A percentile compares a stretch with the other conserved stretches of the same genome.
Evolutionary conservation across 1,140 invertebrate genomes (phyloP).

Genomic region (Drosophila equinoxialis): DNA sequence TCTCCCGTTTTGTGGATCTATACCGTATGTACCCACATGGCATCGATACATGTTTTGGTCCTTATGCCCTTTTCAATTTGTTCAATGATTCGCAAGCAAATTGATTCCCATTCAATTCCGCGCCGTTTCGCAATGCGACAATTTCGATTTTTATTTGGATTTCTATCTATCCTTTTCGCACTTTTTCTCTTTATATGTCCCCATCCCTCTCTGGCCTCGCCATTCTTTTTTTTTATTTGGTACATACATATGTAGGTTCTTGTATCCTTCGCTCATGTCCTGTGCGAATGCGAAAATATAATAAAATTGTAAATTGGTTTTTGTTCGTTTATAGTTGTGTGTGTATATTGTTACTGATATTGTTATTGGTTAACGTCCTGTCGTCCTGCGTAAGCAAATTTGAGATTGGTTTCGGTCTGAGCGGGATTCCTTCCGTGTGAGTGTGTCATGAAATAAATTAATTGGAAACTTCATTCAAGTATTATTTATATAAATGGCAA

Average conservation of each 20-base stretch:
- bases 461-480: conserved; percentile 66
- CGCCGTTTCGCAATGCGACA: conserved; percentile 76
- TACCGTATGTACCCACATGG: conserved; percentile 30
- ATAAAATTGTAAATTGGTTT: conserved; percentile 81
- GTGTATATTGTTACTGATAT: conserved; percentile 75
- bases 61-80: conserved; percentile 81
- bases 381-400: conserved; percentile 44
- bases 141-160: conserved; percentile 82
- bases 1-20: conserved; percentile 40
- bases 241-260: conserved; percentile 2
- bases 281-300: conserved; percentile 66
- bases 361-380: conserved; percentile 63
- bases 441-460: conserved; percentile 70
- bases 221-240: conserved; percentile 58
- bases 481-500: conserved; percentile 65
- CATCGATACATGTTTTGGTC: conserved; percentile 45
- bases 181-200: conserved; percentile 9
- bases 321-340: conserved; percentile 73
- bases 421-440: conserved; percentile 4
- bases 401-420: conserved; percentile 36
- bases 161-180: conserved; percentile 11
- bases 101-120: conserved; percentile 82
- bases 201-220: conserved; percentile 49
- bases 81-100: conserved; percentile 83
- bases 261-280: conserved; percentile 1